Conservation (phyloP, 2,888 invertebrate genomes). For the Sericinus montela region DNA sequence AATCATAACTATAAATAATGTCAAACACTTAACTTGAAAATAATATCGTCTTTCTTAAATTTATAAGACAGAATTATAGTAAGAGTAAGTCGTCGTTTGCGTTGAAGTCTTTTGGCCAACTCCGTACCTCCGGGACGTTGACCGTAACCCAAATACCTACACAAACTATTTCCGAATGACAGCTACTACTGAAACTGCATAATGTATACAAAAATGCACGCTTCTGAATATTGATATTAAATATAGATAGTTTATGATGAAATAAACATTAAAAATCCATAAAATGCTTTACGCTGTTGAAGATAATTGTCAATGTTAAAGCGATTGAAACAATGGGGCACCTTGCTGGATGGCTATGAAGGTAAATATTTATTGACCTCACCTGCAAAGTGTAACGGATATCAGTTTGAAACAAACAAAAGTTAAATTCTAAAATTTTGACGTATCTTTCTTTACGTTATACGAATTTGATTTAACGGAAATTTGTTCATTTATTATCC, state of each 20-base stretch:
- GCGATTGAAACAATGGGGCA: neutral
- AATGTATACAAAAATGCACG: slow-evolving; percentile 8
- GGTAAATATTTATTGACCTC: slow-evolving; percentile 11
- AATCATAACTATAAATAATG: too few species aligned
- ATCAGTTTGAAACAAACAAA: slow-evolving; percentile 3
- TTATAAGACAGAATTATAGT: neutral
- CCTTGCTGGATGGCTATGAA: neutral
- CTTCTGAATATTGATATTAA: too few species aligned
- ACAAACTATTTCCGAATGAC: slow-evolving; percentile 34
- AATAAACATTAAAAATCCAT: neutral
- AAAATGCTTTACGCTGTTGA: neutral
- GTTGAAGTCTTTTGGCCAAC: slow-evolving; percentile 46
- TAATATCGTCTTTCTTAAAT: too few species aligned
- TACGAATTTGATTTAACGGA: slow-evolving; percentile 26
- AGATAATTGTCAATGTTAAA: too few species aligned
- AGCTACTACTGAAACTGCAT: slow-evolving; percentile 38
- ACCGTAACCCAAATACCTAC: slow-evolving; percentile 38
- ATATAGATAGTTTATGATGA: too few species aligned
- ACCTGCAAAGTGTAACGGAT: slow-evolving; percentile 10
- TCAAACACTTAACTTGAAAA: too few species aligned
- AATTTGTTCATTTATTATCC: neutral
- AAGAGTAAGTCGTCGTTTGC: slow-evolving; percentile 11
- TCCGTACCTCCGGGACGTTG: slow-evolving; percentile 36
- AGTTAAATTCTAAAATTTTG: neutral
- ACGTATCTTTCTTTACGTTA: too few species aligned